phyloP scores from a whole-genome alignment of 2,113 vertebrate species.

The Anolis sagrei region DNA sequence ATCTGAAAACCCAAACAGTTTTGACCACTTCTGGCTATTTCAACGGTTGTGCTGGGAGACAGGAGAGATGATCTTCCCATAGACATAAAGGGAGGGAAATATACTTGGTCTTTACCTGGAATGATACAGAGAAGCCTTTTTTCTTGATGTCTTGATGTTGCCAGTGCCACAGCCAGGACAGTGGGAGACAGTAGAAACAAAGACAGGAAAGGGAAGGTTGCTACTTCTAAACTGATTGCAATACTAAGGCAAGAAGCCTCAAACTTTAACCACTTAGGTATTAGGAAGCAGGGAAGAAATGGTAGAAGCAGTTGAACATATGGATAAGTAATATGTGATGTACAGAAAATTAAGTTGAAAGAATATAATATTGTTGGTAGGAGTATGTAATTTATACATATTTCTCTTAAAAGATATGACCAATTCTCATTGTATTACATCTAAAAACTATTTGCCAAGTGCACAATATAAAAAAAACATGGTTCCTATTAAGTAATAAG shows the following conservation, averaged over 20 bases:
- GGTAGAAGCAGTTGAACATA: not conserved
- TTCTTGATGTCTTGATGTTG: not conserved
- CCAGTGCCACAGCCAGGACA: constrained; percentile 8
- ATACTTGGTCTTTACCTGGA: constrained; percentile 13
- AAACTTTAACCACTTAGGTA: not conserved
- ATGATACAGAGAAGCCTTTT: not conserved
- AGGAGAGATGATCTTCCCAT: not conserved
- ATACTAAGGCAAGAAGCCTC: not conserved
- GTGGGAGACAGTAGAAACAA: not conserved
- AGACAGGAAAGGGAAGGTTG: not conserved
- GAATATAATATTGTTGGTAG: not conserved
- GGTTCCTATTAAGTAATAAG: not conserved
- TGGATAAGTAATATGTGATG: not conserved
- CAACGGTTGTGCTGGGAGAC: not conserved
- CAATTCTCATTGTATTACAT: not conserved
- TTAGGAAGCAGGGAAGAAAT: not conserved
- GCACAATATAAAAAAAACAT: not conserved
- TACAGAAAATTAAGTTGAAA: not conserved
- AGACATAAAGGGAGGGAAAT: not conserved
- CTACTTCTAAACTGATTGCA: not conserved
- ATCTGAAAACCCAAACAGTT: not conserved
- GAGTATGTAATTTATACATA: not conserved
- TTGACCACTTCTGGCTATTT: not conserved
- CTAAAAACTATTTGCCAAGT: not conserved
- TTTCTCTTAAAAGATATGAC: not conserved